phyloP scores from a whole-genome alignment of 2,113 vertebrate species.

The Pelodiscus sinensis region DNA sequence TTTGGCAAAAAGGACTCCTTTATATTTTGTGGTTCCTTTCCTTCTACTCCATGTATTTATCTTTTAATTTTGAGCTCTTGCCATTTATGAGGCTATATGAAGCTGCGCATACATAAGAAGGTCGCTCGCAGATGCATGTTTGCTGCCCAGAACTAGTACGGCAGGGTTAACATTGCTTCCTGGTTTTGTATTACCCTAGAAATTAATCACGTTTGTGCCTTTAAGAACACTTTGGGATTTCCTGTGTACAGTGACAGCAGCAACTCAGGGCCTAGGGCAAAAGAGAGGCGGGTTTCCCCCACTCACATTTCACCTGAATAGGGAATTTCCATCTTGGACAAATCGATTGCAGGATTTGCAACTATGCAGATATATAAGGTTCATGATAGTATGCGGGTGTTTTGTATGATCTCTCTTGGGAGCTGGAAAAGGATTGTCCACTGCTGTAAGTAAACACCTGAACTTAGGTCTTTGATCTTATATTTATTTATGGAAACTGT shows the following conservation, averaged over 20 bases:
- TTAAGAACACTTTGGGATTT: conserved; percentile 31
- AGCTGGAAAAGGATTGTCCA: background rate
- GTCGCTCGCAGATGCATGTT: fast-evolving
- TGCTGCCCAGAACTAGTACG: background rate
- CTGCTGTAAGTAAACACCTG: conserved; percentile 53
- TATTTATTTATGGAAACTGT: background rate
- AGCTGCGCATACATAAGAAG: background rate
- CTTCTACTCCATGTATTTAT: fast-evolving
- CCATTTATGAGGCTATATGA: fast-evolving
- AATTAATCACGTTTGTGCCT: background rate
- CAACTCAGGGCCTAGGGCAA: conserved; percentile 16
- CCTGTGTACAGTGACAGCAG: conserved; percentile 4
- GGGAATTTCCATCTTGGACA: conserved; percentile 52
- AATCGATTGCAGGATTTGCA: background rate
- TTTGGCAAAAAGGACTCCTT: background rate
- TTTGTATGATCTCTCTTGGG: background rate
- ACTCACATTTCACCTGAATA: background rate
- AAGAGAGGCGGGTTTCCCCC: conserved; percentile 56
- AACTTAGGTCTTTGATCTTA: background rate
- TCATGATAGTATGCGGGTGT: background rate
- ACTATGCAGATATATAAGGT: conserved; percentile 44
- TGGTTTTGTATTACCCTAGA: background rate
- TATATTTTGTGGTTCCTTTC: fast-evolving
- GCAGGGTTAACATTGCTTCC: conserved; percentile 19
- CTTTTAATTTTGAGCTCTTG: fast-evolving